Percentiles rank a stretch among this genome's conserved stretches.
These are phyloP conservation scores for Rhea americana DNA, from an alignment of 2,113 vertebrate genomes.

Conservation along the genomic window DNA sequence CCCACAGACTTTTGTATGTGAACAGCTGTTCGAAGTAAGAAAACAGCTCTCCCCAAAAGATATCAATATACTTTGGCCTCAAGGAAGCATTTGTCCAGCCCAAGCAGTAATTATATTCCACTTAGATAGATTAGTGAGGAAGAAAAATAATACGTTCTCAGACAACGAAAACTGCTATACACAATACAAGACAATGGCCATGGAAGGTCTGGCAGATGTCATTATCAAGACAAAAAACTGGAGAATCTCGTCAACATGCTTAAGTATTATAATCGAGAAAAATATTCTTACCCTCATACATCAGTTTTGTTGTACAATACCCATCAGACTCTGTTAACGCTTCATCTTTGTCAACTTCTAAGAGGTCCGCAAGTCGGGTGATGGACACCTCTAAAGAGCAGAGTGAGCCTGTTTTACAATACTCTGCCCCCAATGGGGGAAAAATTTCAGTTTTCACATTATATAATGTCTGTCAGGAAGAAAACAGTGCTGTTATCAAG, in stretches of 20 bases:
- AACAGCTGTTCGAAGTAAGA: neutral
- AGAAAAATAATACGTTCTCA: neutral
- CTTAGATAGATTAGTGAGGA: neutral
- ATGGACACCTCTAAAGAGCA: conserved; percentile 91
- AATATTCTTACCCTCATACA: conserved; percentile 90
- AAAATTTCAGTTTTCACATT: conserved; percentile 85
- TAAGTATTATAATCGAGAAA: neutral
- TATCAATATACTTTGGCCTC: neutral
- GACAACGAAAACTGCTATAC: neutral
- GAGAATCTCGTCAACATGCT: neutral
- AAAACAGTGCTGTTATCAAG: conserved; percentile 8
- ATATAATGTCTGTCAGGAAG: conserved; percentile 86
- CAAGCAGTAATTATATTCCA: neutral
- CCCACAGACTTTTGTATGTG: neutral
- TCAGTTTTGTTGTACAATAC: conserved; percentile 87
- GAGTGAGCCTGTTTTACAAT: conserved; percentile 89
- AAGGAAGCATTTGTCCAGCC: neutral
- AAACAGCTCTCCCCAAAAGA: neutral
- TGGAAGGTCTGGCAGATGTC: neutral
- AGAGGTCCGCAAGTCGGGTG: conserved; percentile 85
- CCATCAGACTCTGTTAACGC: conserved; percentile 83
- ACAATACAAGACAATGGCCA: neutral
- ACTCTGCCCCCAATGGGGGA: conserved; percentile 81
- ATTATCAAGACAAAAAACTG: neutral
- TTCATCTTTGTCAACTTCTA: conserved; percentile 86